Evolutionary conservation across 2,888 invertebrate genomes (phyloP).

Genomic region (Carabus problematicus): DNA sequence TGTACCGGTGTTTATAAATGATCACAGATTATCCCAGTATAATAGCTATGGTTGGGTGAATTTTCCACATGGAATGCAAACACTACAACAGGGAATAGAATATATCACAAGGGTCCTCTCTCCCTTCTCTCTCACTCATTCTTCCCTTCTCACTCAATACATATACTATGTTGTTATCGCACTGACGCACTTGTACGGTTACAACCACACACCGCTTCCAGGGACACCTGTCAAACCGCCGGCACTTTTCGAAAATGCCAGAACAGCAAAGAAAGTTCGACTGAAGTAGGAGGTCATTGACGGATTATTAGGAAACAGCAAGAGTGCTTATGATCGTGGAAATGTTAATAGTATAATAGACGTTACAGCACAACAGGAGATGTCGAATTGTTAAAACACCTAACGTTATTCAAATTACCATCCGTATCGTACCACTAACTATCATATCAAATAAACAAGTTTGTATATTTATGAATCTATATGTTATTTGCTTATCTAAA

Average conservation of each 20-base stretch:
- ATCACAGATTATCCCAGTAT: slow-evolving; percentile 19
- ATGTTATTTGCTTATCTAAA: too few relatives aligned
- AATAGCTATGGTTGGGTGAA: slow-evolving; percentile 17
- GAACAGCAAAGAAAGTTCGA: slow-evolving; percentile 9
- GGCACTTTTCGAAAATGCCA: not conserved
- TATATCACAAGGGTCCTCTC: slow-evolving; percentile 3
- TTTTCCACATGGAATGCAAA: slow-evolving; percentile 28
- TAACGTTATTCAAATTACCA: too few relatives aligned
- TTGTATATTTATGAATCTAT: too few relatives aligned
- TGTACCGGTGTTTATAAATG: not conserved
- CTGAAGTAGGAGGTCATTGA: slow-evolving; percentile 28
- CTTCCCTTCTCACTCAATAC: slow-evolving; percentile 1
- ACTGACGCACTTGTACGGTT: too few relatives aligned
- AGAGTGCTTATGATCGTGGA: too few relatives aligned
- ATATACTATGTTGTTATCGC: too few relatives aligned
- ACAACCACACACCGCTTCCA: not conserved
- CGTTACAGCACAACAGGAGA: too few relatives aligned
- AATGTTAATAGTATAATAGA: too few relatives aligned
- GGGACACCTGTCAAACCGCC: too few relatives aligned
- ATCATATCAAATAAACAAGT: too few relatives aligned
- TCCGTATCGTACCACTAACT: too few relatives aligned
- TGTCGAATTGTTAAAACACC: too few relatives aligned
- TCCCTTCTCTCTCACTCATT: not conserved
- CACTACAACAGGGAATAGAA: slow-evolving; percentile 2
- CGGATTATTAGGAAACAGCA: slow-evolving; percentile 13